Percentiles rank a stretch among this genome's conserved stretches.
phyloP scores from a whole-genome alignment of 2,113 vertebrate species.

The Pogona vitticeps region DNA sequence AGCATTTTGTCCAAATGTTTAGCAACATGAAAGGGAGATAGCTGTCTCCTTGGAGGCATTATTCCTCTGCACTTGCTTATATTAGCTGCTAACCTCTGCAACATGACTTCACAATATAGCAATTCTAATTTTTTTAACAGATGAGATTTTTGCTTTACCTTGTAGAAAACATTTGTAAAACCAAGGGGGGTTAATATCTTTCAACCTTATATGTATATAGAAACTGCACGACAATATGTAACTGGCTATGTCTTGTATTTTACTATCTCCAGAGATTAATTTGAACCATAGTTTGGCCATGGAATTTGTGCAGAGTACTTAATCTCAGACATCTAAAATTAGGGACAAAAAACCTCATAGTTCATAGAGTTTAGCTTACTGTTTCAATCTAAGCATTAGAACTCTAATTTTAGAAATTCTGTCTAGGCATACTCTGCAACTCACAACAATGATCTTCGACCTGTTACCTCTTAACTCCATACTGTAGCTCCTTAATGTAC shows the following conservation, averaged over 20 bases:
- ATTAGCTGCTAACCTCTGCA: not conserved
- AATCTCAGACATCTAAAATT: constrained; percentile 9
- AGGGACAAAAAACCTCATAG: not conserved
- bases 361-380: not conserved
- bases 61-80: not conserved
- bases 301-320: constrained; percentile 1
- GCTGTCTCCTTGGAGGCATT: not conserved
- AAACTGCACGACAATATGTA: not conserved
- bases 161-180: constrained; percentile 9
- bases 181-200: constrained; percentile 2
- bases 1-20: not conserved
- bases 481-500: not conserved
- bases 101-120: not conserved
- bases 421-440: not conserved
- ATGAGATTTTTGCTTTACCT: not conserved
- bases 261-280: constrained; percentile 17
- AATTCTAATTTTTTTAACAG: not conserved
- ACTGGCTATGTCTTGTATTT: constrained; percentile 2
- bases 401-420: not conserved
- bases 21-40: not conserved
- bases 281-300: constrained; percentile 6
- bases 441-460: not conserved
- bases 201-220: not conserved
- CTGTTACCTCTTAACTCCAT: no score
- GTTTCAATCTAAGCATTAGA: not conserved